Base-by-base conservation (phyloP, 2,888 invertebrate species). In the Idaea biselata region DNA sequence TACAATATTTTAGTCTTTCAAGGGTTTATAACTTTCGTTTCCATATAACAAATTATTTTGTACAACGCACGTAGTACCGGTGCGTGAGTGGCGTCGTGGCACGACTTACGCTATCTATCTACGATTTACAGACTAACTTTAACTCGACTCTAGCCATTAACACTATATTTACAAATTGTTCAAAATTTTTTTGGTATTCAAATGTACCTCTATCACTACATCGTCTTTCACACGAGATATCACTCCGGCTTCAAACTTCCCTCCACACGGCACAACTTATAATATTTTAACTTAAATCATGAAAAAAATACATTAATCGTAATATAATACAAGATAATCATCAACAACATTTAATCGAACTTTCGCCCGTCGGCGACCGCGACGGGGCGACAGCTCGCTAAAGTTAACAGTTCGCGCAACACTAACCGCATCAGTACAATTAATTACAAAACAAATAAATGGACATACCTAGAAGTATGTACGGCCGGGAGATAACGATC, bases 101-200 rank as follows among this genome's bases (percentile, higher is more conserved):
- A 89, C 89, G 83, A 82, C 89, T 88, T 91, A 88, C 76, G 67
- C 84, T 89, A 89, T 85, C 89, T 91, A 91, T 76, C 87, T 89
- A 89, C 81, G 71, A 71, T 78, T 85, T 87, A 87, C 73, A 81
- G 77, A 80, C 88, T 89, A 91, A 86, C 83, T 87, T 25, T 25
- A 25, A 25, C 25, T 84, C 80, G 73, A 79, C 78, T 84, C 87
- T 90, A 91, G 75, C 79, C 73, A 44, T 88, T 87, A 86, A 78
- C 86, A 85, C 87, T 91, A 91, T 93, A 93, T 93, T 87, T 93
- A 93, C 93, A 93, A 82, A 79, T 88, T 91, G 89, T 88, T 92
- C 89, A 91, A 89, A 25, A 84, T 88, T 90, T 91, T 91, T 93
- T 93, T 93, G 93, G 92, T 92, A 89, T 93, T 88, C 89, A 86